A percentile compares a stretch with the other conserved stretches of the same genome.
Evolutionary conservation across 2,888 invertebrate genomes (phyloP).

Genomic region (Metellina segmentata): DNA sequence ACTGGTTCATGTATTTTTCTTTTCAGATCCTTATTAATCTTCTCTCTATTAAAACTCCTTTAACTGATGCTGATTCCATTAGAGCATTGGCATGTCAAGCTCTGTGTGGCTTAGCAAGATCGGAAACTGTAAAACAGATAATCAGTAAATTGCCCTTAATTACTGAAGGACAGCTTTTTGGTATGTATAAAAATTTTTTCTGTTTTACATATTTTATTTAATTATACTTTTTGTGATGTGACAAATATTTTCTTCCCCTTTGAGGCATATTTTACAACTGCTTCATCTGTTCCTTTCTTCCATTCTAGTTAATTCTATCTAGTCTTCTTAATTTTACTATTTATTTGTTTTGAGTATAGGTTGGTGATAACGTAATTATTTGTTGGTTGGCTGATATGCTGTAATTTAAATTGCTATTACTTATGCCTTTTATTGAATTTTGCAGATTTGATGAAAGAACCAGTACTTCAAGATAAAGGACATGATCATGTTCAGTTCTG

Average conservation of each 20-base stretch:
- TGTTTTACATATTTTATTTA: not conserved
- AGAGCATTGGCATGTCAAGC: constrained; percentile 95
- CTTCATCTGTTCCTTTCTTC: too few species aligned
- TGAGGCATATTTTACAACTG: too few species aligned
- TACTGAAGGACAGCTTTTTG: constrained; percentile 94
- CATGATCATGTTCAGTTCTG: constrained; percentile 97
- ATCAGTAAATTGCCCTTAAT: constrained; percentile 96
- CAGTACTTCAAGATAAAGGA: constrained; percentile 96
- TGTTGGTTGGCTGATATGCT: not conserved
- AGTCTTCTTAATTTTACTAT: not conserved
- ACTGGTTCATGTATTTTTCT: constrained; percentile 64
- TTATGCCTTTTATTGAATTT: not conserved
- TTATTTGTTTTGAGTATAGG: not conserved
- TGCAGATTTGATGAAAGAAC: constrained; percentile 94
- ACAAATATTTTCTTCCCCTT: not conserved
- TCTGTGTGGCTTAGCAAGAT: constrained; percentile 94
- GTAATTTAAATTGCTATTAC: not conserved
- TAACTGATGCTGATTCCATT: constrained; percentile 97
- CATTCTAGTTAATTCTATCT: too few species aligned
- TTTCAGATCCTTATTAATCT: constrained; percentile 89
- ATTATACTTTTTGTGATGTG: too few species aligned
- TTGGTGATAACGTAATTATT: not conserved
- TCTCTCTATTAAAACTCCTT: constrained; percentile 94
- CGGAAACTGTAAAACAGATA: constrained; percentile 94
- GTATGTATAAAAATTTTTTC: constrained; percentile 82